Percentiles rank a stretch among this genome's conserved stretches.
These are phyloP conservation scores for Tyto alba DNA, from an alignment of 2,113 vertebrate species.

Conservation along the genomic window DNA sequence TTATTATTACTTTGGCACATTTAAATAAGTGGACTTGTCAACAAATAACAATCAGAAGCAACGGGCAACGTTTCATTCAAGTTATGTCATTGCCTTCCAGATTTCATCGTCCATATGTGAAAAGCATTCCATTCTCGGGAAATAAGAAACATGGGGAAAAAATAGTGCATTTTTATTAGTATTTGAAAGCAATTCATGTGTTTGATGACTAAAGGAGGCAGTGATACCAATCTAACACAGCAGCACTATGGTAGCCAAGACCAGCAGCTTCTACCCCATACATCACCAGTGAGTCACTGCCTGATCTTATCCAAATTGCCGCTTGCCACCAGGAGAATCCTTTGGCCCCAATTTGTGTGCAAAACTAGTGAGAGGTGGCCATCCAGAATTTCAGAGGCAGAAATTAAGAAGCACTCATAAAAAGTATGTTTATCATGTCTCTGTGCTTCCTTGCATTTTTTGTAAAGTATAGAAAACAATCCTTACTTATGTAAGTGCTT, in stretches of 20 bases:
- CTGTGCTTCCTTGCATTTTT: not conserved
- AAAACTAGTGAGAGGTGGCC: not conserved
- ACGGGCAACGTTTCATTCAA: not conserved
- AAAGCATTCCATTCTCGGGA: not conserved
- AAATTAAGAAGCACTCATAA: not conserved
- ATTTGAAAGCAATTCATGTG: not conserved
- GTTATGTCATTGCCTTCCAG: slow-evolving; percentile 5
- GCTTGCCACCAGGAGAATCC: not conserved
- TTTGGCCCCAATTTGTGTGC: not conserved
- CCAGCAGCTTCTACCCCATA: not conserved
- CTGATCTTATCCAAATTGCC: not conserved
- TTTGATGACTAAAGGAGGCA: not conserved
- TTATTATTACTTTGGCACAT: slow-evolving; percentile 47
- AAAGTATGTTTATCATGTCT: not conserved
- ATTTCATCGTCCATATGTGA: not conserved
- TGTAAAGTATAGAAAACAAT: not conserved
- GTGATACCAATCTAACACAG: not conserved
- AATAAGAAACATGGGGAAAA: not conserved
- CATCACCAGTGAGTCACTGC: not conserved
- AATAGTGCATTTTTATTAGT: not conserved
- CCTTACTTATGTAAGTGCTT: not conserved
- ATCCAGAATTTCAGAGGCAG: not conserved
- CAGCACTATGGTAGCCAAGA: not conserved
- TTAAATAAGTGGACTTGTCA: slow-evolving; percentile 60
- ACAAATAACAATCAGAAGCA: slow-evolving; percentile 49